Evolutionary conservation across 2,797 vertebrate genomes (phyloP).

Genomic region (Enteromius viviparus): DNA sequence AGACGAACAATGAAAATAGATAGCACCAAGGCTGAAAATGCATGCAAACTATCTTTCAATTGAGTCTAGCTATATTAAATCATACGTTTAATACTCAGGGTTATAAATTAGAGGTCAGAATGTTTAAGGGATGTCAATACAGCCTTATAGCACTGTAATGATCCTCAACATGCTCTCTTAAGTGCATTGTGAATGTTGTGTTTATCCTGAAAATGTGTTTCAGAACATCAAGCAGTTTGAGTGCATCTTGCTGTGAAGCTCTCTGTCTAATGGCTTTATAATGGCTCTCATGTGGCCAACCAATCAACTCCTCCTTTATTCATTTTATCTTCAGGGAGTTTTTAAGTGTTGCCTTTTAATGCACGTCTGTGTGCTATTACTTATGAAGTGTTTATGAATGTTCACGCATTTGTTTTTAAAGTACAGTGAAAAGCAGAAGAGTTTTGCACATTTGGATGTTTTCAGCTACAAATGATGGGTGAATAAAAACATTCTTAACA

Average conservation of each 20-base stretch:
- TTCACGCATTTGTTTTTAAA: conserved; percentile 14
- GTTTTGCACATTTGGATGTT: not conserved
- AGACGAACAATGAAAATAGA: not conserved
- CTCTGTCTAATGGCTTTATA: conserved; percentile 52
- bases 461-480: not conserved
- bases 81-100: not conserved
- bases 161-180: not conserved
- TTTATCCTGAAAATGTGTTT: conserved; percentile 34
- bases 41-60: not conserved
- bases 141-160: not conserved
- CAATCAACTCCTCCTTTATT: conserved; percentile 30
- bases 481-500: not conserved
- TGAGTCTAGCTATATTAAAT: not conserved
- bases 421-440: not conserved
- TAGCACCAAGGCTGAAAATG: not conserved
- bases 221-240: conserved; percentile 34
- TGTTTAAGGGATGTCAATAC: not conserved
- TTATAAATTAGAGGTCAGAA: not conserved
- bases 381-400: conserved; percentile 27
- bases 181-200: conserved; percentile 36
- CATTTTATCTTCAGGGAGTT: conserved; percentile 35
- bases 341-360: conserved; percentile 37
- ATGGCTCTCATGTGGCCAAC: conserved; percentile 40
- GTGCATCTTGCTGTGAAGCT: conserved; percentile 35
- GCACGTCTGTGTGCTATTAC: conserved; percentile 22